phyloP scores from a whole-genome alignment of 2,797 vertebrate genomes.

The Arnoldichthys spilopterus region DNA sequence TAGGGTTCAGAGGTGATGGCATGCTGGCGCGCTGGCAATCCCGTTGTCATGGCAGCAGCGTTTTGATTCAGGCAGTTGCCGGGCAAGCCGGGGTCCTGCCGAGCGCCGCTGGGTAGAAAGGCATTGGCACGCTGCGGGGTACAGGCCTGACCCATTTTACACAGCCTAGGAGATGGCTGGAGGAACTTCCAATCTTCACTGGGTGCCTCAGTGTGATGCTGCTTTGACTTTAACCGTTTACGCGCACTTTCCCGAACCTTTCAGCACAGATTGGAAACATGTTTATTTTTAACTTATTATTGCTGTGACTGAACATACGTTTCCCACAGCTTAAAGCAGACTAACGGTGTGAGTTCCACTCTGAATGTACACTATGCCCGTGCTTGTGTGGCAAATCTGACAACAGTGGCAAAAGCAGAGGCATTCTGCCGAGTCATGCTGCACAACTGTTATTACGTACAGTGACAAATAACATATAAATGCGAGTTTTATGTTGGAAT shows the following conservation, averaged over 20 bases:
- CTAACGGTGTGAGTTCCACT: too few relatives aligned
- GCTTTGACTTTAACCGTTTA: constrained; percentile 17
- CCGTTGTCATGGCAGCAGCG: constrained; percentile 75
- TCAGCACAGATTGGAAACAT: too few relatives aligned
- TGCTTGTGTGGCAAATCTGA: too few relatives aligned
- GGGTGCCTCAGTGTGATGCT: neutral
- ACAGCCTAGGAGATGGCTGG: constrained; percentile 43
- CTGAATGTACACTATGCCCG: too few relatives aligned
- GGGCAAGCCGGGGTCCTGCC: constrained; percentile 75
- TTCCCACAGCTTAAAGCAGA: too few relatives aligned
- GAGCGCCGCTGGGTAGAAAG: constrained; percentile 73
- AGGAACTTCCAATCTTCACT: constrained; percentile 12
- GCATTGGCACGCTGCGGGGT: constrained; percentile 74
- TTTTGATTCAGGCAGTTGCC: constrained; percentile 79
- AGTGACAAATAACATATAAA: too few relatives aligned
- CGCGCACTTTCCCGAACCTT: neutral
- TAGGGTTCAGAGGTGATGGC: constrained; percentile 77
- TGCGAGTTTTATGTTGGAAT: neutral
- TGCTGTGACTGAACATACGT: too few relatives aligned
- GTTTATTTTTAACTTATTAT: too few relatives aligned
- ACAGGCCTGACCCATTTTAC: constrained; percentile 67
- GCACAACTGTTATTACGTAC: too few relatives aligned
- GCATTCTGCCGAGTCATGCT: too few relatives aligned
- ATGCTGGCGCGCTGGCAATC: constrained; percentile 64
- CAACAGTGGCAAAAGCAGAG: neutral